Percentiles rank a stretch among this genome's conserved stretches.
Conservation (phyloP, 2,797 vertebrate genomes). For the Pogonophryne albipinna region DNA sequence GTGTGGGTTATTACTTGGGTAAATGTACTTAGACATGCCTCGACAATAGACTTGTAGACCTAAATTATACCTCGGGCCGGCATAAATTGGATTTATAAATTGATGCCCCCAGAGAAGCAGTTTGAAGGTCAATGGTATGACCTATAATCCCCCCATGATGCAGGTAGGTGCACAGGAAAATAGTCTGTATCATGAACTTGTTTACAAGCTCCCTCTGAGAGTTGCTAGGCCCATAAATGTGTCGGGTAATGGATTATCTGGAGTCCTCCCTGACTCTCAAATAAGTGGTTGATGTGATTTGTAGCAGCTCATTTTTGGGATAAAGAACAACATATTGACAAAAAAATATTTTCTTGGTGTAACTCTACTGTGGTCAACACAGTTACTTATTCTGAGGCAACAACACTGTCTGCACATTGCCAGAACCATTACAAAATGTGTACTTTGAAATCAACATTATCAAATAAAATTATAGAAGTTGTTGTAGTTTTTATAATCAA, state of each 20-base stretch:
- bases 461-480: neutral
- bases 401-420: neutral
- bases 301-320: slow-evolving; percentile 23
- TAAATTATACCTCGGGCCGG: slow-evolving; percentile 54
- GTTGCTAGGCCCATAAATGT: slow-evolving; percentile 41
- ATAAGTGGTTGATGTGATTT: slow-evolving; percentile 53
- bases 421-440: too few species aligned
- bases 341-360: neutral
- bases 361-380: neutral
- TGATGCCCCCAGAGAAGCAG: slow-evolving; percentile 53
- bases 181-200: slow-evolving; percentile 51
- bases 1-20: slow-evolving; percentile 48
- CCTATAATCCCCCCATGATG: slow-evolving; percentile 37
- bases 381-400: slow-evolving; percentile 7
- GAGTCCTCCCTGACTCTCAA: slow-evolving; percentile 33
- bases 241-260: slow-evolving; percentile 53
- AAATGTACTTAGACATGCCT: slow-evolving; percentile 54
- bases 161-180: slow-evolving; percentile 55
- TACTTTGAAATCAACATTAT: neutral
- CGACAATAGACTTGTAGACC: slow-evolving; percentile 49
- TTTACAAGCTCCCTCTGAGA: slow-evolving; percentile 41
- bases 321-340: neutral
- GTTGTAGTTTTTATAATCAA: neutral
- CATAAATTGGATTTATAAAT: slow-evolving; percentile 75
- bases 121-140: slow-evolving; percentile 66